A percentile compares a stretch with the other conserved stretches of the same genome.
These are phyloP conservation scores for Teinopalpus imperialis DNA, from an alignment of 2,888 invertebrate genomes.

Conservation along the genomic window DNA sequence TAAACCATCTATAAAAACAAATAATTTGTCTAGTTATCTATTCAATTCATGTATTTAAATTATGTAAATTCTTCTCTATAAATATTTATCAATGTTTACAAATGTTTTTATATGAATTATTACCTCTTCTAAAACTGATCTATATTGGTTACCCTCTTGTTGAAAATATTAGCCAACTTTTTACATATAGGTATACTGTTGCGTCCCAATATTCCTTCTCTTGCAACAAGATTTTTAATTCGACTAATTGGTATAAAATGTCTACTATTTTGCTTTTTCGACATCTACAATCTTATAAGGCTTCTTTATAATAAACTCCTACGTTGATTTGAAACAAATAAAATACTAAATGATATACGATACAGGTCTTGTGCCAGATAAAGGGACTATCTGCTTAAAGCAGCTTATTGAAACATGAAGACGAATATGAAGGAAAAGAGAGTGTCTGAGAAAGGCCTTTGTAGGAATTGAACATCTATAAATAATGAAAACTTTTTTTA, in stretches of 20 bases:
- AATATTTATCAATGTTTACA: constrained; percentile 12
- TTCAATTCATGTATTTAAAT: constrained; percentile 12
- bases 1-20: too few species aligned
- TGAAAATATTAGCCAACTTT: constrained; percentile 14
- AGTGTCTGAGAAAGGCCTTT: too few species aligned
- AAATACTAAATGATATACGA: too few species aligned
- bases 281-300: constrained; percentile 78
- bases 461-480: too few species aligned
- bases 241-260: constrained; percentile 74
- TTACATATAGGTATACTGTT: constrained; percentile 44
- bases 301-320: constrained; percentile 81
- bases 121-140: not conserved
- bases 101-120: constrained; percentile 1
- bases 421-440: too few species aligned
- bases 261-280: constrained; percentile 60
- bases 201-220: constrained; percentile 66
- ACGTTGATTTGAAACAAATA: constrained; percentile 73
- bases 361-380: too few species aligned
- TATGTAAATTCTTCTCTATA: constrained; percentile 21
- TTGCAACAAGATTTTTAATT: constrained; percentile 51
- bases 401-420: too few species aligned
- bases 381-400: too few species aligned
- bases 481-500: too few species aligned
- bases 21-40: not conserved
- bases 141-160: constrained; percentile 9